Evolutionary conservation across 2,113 vertebrate genomes (phyloP).

Genomic region (Isichthys henryi): DNA sequence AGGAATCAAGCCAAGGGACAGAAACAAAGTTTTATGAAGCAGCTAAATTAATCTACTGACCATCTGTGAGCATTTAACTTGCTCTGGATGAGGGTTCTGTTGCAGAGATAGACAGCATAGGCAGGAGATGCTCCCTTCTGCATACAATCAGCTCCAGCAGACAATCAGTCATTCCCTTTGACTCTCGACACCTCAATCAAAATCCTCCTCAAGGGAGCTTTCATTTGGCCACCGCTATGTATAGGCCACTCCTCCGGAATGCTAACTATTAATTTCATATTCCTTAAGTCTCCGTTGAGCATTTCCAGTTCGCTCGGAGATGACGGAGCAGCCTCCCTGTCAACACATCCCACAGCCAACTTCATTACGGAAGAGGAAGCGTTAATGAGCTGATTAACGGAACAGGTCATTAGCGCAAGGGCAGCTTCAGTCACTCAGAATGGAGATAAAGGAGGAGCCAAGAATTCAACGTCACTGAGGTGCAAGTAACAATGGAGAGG

Average conservation of each 20-base stretch:
- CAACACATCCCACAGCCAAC: constrained; percentile 42
- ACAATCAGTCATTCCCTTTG: constrained; percentile 3
- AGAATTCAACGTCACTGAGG: neutral
- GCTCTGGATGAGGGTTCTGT: neutral
- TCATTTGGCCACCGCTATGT: neutral
- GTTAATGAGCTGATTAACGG: constrained; percentile 53
- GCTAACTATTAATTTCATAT: neutral
- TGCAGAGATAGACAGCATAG: neutral
- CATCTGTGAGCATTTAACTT: neutral
- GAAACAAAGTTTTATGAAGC: neutral
- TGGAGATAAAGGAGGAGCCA: constrained; percentile 25
- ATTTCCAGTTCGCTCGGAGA: neutral
- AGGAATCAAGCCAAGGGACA: neutral
- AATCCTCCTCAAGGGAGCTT: neutral
- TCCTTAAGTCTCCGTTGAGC: neutral
- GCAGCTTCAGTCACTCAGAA: constrained; percentile 12
- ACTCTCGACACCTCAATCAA: neutral
- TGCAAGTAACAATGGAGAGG: neutral
- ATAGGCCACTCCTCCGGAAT: neutral
- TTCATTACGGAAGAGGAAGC: constrained; percentile 50
- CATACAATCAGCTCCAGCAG: neutral
- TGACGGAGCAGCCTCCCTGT: neutral
- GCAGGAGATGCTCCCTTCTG: neutral
- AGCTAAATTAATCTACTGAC: neutral
- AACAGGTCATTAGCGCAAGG: constrained; percentile 40